phyloP scores from a whole-genome alignment of 2,113 vertebrate genomes.

The Puma concolor region DNA sequence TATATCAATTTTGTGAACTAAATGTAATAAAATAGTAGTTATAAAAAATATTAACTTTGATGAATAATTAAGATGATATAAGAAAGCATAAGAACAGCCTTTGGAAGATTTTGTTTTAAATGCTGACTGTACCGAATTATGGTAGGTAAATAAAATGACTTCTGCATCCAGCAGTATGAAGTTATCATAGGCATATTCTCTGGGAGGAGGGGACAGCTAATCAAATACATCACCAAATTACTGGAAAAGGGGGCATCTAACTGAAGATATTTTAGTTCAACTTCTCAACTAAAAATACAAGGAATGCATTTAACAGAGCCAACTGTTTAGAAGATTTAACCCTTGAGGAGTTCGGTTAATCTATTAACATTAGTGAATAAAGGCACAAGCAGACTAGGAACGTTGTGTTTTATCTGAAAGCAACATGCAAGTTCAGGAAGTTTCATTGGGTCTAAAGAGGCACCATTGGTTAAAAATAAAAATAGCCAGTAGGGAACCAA shows the following conservation, averaged over 20 bases:
- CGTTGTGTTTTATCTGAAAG: constrained; percentile 46
- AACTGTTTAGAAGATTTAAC: constrained; percentile 11
- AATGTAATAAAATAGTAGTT: neutral
- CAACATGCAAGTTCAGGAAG: constrained; percentile 14
- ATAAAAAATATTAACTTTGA: neutral
- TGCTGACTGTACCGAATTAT: neutral
- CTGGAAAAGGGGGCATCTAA: neutral
- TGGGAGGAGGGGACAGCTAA: neutral
- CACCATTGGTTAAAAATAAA: constrained; percentile 34
- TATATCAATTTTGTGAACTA: neutral
- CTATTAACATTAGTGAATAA: constrained; percentile 20
- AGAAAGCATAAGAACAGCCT: constrained; percentile 21
- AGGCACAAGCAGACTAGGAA: neutral
- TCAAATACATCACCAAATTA: constrained; percentile 43
- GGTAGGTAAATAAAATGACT: neutral
- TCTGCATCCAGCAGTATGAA: neutral
- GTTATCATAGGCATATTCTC: neutral
- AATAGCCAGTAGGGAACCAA: neutral
- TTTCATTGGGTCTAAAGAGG: constrained; percentile 26
- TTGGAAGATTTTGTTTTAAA: constrained; percentile 50
- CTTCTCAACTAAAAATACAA: constrained; percentile 20
- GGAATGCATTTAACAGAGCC: constrained; percentile 20
- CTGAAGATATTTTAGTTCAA: constrained; percentile 29
- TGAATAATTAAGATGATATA: constrained; percentile 25
- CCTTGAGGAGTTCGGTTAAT: neutral